Evolutionary conservation across 1,140 invertebrate genomes (phyloP).

Genomic region (Aporrectodea caliginosa): DNA sequence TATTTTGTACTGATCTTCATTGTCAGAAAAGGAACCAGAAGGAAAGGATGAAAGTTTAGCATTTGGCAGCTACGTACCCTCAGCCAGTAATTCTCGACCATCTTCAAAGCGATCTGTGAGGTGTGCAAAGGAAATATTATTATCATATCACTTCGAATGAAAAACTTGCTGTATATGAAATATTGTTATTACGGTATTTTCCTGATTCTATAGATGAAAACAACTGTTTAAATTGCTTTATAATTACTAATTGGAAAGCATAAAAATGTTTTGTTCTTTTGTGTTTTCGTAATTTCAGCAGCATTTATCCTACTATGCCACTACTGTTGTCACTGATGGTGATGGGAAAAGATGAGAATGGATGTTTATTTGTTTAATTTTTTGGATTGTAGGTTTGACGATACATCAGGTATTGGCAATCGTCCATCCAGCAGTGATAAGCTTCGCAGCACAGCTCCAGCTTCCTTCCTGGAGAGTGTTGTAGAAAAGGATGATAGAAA

Average conservation of each 20-base stretch:
- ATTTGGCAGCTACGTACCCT: slow-evolving; percentile 26
- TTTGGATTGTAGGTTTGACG: slow-evolving; percentile 22
- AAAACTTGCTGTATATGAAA: no score
- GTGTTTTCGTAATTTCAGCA: no score
- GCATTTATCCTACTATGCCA: no score
- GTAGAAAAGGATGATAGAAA: slow-evolving; percentile 24
- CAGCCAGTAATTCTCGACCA: slow-evolving; percentile 20
- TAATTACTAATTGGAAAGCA: no score
- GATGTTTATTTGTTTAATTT: no score
- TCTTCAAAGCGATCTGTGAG: slow-evolving; percentile 26
- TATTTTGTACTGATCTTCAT: background rate
- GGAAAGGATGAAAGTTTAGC: background rate
- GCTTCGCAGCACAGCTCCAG: slow-evolving; percentile 8
- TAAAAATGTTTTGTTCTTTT: no score
- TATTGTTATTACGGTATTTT: no score
- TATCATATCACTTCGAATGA: background rate
- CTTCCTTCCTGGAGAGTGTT: slow-evolving; percentile 14
- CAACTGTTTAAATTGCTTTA: no score
- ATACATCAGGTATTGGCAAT: background rate
- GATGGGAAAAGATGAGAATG: no score
- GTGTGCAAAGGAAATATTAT: background rate
- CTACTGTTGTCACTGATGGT: no score
- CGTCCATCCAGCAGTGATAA: background rate
- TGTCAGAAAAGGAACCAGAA: background rate
- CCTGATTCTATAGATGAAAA: no score